Evolutionary conservation across 30 jellyfish, hydroid and myxozoan species (phyloP).

Genomic region (Aurelia sp.): DNA sequence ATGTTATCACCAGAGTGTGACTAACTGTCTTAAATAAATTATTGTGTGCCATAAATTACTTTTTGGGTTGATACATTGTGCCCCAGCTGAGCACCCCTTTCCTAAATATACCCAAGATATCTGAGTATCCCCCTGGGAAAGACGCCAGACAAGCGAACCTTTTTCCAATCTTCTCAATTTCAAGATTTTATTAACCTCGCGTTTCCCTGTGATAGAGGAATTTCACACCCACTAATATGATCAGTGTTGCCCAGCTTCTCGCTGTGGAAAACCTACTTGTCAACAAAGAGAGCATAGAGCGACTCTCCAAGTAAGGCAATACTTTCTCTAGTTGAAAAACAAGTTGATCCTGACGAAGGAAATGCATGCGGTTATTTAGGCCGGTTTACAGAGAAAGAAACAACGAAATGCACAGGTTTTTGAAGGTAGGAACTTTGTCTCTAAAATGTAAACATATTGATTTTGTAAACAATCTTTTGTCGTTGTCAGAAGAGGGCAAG

Average conservation of each 20-base stretch:
- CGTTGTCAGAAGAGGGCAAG: background rate
- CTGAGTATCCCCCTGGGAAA: too few relatives aligned
- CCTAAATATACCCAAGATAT: too few relatives aligned
- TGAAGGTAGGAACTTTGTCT: slow-evolving; percentile 38
- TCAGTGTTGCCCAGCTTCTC: slow-evolving; percentile 44
- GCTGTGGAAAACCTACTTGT: slow-evolving; percentile 56
- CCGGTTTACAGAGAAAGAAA: slow-evolving; percentile 1
- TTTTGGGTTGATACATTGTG: too few relatives aligned
- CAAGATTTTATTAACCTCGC: background rate
- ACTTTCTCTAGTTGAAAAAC: slow-evolving; percentile 2
- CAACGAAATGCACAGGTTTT: slow-evolving; percentile 50
- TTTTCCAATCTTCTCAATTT: too few relatives aligned
- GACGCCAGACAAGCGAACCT: too few relatives aligned
- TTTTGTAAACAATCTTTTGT: slow-evolving; percentile 21
- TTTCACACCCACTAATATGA: slow-evolving; percentile 73
- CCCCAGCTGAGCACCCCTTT: too few relatives aligned
- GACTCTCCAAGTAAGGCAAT: slow-evolving; percentile 77
- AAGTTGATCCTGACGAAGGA: slow-evolving; percentile 27
- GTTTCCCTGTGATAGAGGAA: slow-evolving; percentile 48
- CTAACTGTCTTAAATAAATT: too few relatives aligned
- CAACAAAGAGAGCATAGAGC: slow-evolving; percentile 18
- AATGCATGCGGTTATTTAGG: slow-evolving; percentile 16
- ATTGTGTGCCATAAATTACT: too few relatives aligned
- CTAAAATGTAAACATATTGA: slow-evolving; percentile 5
- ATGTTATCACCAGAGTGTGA: too few relatives aligned